Conservation (phyloP, 2,797 vertebrate species). For the Cyclopterus lumpus region DNA sequence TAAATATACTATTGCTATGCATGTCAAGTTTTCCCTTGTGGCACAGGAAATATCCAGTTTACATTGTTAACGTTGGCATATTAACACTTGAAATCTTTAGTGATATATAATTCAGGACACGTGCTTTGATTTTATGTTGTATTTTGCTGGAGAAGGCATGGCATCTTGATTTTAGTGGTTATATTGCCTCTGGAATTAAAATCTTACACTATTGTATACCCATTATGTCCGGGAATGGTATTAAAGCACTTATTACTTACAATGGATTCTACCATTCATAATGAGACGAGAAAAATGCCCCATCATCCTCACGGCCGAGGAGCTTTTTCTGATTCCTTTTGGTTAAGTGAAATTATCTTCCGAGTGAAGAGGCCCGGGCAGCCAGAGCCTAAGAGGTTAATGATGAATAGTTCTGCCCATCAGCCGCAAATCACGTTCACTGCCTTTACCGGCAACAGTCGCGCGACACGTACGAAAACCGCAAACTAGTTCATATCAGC, state of each 20-base stretch:
- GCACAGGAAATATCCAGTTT: not conserved
- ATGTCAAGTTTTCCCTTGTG: not conserved
- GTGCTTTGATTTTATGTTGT: not conserved
- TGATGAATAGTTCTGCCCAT: slow-evolving; percentile 12
- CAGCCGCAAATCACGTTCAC: slow-evolving; percentile 18
- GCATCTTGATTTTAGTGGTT: too few species aligned
- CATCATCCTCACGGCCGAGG: not conserved
- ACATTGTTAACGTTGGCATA: too few species aligned
- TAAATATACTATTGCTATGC: not conserved
- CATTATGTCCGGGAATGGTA: not conserved
- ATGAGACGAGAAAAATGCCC: not conserved
- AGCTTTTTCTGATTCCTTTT: not conserved
- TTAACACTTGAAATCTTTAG: not conserved
- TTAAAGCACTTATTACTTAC: not conserved
- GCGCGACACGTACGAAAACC: not conserved
- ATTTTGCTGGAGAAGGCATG: too few species aligned
- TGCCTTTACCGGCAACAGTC: not conserved
- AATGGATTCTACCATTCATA: not conserved
- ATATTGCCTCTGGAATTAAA: too few species aligned
- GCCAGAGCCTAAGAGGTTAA: not conserved
- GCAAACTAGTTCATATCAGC: slow-evolving; percentile 43
- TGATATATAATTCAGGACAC: not conserved
- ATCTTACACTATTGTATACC: not conserved
- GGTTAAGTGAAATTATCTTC: not conserved
- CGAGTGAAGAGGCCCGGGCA: not conserved